A percentile compares a stretch with the other conserved stretches of the same genome.
These are phyloP conservation scores for Dryas iulia DNA, from an alignment of 1,140 invertebrate species.

Conservation along the genomic window DNA sequence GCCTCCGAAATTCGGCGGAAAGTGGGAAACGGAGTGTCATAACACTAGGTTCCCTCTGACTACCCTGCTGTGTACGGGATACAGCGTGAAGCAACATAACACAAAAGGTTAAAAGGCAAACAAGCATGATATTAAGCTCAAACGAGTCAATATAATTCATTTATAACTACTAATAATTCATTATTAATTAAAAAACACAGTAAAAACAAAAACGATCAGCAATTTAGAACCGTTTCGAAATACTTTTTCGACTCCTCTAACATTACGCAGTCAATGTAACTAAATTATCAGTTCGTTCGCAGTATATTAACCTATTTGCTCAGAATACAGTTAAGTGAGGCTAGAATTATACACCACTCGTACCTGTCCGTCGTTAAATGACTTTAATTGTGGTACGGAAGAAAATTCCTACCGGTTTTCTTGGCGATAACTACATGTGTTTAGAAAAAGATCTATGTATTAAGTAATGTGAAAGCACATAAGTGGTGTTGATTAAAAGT, in stretches of 20 bases:
- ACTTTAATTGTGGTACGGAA: constrained; percentile 16
- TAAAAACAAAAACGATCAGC: background rate
- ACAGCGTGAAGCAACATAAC: too few relatives aligned
- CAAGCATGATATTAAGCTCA: too few relatives aligned
- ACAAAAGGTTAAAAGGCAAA: too few relatives aligned
- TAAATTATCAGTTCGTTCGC: constrained; percentile 25
- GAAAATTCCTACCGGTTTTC: constrained; percentile 19
- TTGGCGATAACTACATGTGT: constrained; percentile 1
- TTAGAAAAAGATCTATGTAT: background rate
- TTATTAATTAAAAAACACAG: background rate
- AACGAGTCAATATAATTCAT: too few relatives aligned
- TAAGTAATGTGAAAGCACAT: constrained; percentile 4
- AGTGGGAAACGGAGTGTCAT: too few relatives aligned
- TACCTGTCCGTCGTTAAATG: constrained; percentile 10
- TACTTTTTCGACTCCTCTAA: background rate
- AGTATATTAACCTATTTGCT: constrained; percentile 18
- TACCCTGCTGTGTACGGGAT: too few relatives aligned
- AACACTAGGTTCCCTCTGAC: too few relatives aligned
- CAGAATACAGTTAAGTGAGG: constrained; percentile 10
- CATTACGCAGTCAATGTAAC: constrained; percentile 17
- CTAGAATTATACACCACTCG: constrained; percentile 14
- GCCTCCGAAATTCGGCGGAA: too few relatives aligned
- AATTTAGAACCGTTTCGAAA: constrained; percentile 8
- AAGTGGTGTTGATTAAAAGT: background rate
- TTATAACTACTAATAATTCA: background rate